These are phyloP conservation scores for Chionodraco myersi DNA, from an alignment of 2,113 vertebrate genomes.

Conservation along the genomic window DNA sequence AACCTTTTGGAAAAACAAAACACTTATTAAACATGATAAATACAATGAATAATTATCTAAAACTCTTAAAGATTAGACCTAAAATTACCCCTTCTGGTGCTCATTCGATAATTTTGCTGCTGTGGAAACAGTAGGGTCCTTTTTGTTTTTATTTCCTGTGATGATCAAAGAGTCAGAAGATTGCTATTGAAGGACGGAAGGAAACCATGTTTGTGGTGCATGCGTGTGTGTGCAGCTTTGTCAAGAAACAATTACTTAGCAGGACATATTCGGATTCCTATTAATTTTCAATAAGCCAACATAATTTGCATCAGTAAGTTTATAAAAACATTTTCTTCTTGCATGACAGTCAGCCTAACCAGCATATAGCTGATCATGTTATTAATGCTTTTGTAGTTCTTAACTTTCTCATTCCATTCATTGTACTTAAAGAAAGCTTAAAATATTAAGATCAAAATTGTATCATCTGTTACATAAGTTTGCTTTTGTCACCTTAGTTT, in stretches of 20 bases:
- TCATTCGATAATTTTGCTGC: conserved; percentile 28
- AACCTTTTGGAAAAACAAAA: neutral
- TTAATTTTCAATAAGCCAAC: conserved; percentile 44
- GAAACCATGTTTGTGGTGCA: conserved; percentile 43
- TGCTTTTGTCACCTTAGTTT: neutral
- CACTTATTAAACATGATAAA: neutral
- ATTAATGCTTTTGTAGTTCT: neutral
- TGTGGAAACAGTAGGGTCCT: conserved; percentile 31
- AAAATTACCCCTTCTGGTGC: neutral
- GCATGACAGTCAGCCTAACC: neutral
- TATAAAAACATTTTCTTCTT: conserved; percentile 9
- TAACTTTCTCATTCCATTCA: neutral
- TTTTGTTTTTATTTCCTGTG: conserved; percentile 60
- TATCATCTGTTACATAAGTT: neutral
- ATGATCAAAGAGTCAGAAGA: conserved; percentile 40
- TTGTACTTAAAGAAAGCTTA: neutral
- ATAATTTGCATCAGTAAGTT: conserved; percentile 1
- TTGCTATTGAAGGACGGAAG: conserved; percentile 34
- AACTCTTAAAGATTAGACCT: neutral
- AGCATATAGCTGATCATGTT: neutral
- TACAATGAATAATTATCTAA: neutral
- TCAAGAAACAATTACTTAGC: conserved; percentile 34
- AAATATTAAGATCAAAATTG: neutral
- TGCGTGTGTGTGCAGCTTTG: conserved; percentile 9
- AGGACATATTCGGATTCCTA: conserved; percentile 41